phyloP scores from a whole-genome alignment of 2,113 vertebrate species.

The Protobothrops flavoviridis region DNA sequence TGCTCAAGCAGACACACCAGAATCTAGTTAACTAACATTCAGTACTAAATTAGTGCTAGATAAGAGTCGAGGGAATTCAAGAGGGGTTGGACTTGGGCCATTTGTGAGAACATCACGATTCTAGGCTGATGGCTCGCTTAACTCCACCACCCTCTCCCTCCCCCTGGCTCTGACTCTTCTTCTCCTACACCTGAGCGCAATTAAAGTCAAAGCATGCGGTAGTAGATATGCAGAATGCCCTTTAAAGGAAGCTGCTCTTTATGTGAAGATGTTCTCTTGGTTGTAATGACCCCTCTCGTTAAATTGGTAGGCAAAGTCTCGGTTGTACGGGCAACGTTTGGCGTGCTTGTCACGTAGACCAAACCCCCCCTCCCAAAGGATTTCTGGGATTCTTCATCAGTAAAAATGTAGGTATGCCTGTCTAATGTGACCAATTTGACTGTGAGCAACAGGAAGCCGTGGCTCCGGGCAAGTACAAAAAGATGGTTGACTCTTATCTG shows the following conservation, averaged over 20 bases:
- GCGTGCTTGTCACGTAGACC: background rate
- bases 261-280: background rate
- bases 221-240: background rate
- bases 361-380: fast-evolving
- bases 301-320: background rate
- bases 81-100: background rate
- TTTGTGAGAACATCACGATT: background rate
- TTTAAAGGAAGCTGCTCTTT: background rate
- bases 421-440: background rate
- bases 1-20: background rate
- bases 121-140: background rate
- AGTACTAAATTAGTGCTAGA: background rate
- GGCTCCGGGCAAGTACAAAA: slow-evolving; percentile 38
- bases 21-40: background rate
- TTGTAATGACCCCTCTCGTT: background rate
- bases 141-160: background rate
- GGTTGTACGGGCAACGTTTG: background rate
- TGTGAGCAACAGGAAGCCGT: background rate
- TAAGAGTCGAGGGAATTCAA: background rate
- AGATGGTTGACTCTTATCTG: slow-evolving; percentile 37
- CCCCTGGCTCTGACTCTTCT: background rate
- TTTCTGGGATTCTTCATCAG: background rate
- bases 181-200: background rate
- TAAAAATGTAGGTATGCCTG: background rate
- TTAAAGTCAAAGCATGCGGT: background rate